Conservation (phyloP, 2,888 invertebrate genomes). For the Boloria euphrosyne region DNA sequence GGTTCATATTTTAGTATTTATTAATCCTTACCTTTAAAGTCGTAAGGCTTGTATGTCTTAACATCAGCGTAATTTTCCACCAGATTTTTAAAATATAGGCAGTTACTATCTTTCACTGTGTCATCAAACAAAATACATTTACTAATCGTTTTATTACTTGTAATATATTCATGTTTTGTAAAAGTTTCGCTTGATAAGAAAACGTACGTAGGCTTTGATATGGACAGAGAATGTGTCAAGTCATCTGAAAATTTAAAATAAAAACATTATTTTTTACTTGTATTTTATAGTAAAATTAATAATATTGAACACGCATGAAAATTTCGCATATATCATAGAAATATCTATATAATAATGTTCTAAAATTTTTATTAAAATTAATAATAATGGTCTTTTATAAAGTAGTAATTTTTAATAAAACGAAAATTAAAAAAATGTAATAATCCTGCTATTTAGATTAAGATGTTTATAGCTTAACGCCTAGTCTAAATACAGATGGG, state of each 20-base stretch:
- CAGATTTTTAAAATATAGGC: constrained; percentile 49
- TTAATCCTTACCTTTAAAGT: constrained; percentile 51
- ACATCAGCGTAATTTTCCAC: constrained; percentile 44
- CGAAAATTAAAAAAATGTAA: too few relatives aligned
- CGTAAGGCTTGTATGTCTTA: constrained; percentile 46
- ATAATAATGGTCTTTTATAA: too few relatives aligned
- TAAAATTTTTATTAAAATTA: too few relatives aligned
- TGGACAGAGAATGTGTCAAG: constrained; percentile 55
- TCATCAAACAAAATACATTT: constrained; percentile 54
- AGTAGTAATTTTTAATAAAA: too few relatives aligned
- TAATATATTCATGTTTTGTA: constrained; percentile 48
- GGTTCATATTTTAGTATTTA: background rate
- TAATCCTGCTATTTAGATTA: too few relatives aligned
- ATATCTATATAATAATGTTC: too few relatives aligned
- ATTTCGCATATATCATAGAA: too few relatives aligned
- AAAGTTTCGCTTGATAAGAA: constrained; percentile 57
- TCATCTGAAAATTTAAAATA: constrained; percentile 56
- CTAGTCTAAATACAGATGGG: background rate
- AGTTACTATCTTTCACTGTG: background rate
- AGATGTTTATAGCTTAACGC: too few relatives aligned
- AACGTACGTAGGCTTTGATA: constrained; percentile 62
- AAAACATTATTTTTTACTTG: background rate
- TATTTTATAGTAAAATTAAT: too few relatives aligned
- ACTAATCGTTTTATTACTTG: constrained; percentile 43
- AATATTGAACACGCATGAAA: too few relatives aligned